A percentile compares a stretch with the other conserved stretches of the same genome.
These are phyloP conservation scores for Plebejus anna DNA, from an alignment of 2,888 invertebrate species.

Conservation along the genomic window DNA sequence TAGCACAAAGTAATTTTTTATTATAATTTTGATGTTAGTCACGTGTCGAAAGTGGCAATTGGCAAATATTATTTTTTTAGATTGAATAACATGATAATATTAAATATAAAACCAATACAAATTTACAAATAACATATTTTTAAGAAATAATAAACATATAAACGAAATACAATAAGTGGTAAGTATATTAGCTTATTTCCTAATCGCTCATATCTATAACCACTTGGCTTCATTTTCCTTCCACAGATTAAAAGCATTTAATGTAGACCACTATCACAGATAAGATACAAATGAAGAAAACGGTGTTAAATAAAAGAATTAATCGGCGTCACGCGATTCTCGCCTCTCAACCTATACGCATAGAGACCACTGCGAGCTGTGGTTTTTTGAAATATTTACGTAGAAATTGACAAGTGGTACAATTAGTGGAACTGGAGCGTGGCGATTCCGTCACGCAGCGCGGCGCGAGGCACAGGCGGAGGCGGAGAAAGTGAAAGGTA, in stretches of 20 bases:
- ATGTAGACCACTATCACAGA: slow-evolving; percentile 1
- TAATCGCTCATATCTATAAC: not conserved
- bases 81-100: too few relatives aligned
- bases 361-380: slow-evolving; percentile 26
- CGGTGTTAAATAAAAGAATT: slow-evolving; percentile 1
- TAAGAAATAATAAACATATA: not conserved
- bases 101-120: too few relatives aligned
- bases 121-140: too few relatives aligned
- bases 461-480: slow-evolving; percentile 37
- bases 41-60: too few relatives aligned
- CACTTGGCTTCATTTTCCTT: not conserved
- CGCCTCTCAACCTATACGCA: not conserved
- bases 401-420: slow-evolving; percentile 74
- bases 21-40: too few relatives aligned
- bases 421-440: slow-evolving; percentile 64
- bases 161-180: too few relatives aligned
- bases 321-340: slow-evolving; percentile 16
- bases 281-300: not conserved
- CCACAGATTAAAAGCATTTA: not conserved
- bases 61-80: too few relatives aligned
- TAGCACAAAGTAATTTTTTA: too few relatives aligned
- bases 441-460: slow-evolving; percentile 67
- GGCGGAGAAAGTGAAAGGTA: slow-evolving; percentile 25
- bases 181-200: too few relatives aligned
- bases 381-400: slow-evolving; percentile 62